Evolutionary conservation across 37 sponge, comb jelly and placozoan genomes (phyloP), one percentile per base, ranked within the genome.

Genomic region (Crambe crambe): DNA sequence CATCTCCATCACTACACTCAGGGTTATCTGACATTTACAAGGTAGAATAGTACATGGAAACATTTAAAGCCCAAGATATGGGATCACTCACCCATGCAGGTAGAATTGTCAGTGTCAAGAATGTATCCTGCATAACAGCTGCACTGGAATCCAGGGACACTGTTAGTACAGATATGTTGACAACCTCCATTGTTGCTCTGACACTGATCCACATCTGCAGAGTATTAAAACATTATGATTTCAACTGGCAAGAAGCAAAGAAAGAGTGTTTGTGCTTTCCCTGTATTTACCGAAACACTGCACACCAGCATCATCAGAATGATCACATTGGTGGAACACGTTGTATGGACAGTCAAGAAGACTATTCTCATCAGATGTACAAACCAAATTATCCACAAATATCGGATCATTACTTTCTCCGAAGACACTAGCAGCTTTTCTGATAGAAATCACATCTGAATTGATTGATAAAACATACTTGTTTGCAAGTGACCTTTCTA

Each of bases 171-270:
- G 57, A 26, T 42, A 30, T 85, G 78, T 21, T 56, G 63, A 75
- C 85, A 85, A 10, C 72, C 78, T 39, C 78, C 78, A 77, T 85
- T 78, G 34, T 66, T 57, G 64, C 30, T 25, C 0, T 20, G 47
- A 71, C 87, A 86, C 75, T 86, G 68, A 54, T 86, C 47, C 8
- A 80, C 74, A 74, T 86, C 87, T 80, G 73, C 37, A 42, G 8
- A 58, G 6, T 4, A 44, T 27, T 18, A 77, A 2, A 10, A 9
- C 5, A 22, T 58, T 40, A 22, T 20, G 4, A 64, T 38, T 47
- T 6, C n/a, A n/a, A n/a, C n/a, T 47, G 51, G 51, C 12, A 47
- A 15, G 51, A 6, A 15, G 12, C 51, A 15, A 15, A 47, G 6
- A 12, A 47, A 47, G 51, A 47, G 31, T 40, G 29, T 64, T 23